Percentiles rank a stretch among this genome's conserved stretches.
phyloP scores from a whole-genome alignment of 1,140 invertebrate genomes.

The Tribolium madens region DNA sequence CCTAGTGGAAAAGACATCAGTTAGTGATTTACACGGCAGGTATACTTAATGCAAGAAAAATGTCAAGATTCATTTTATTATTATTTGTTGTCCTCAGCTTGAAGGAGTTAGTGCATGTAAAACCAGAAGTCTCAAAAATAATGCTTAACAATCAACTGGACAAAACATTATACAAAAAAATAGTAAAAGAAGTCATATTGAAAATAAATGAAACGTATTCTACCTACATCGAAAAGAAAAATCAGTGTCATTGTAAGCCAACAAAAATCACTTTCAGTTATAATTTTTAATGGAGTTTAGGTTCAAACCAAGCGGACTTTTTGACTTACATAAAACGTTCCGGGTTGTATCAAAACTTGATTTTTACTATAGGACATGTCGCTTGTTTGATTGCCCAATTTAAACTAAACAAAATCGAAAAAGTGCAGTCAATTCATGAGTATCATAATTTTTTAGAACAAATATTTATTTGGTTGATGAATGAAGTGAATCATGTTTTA shows the following conservation, averaged over 20 bases:
- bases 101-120: slow-evolving; percentile 31
- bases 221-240: slow-evolving; percentile 40
- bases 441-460: slow-evolving; percentile 55
- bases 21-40: slow-evolving; percentile 54
- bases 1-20: slow-evolving; percentile 43
- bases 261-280: too few relatives aligned
- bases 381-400: slow-evolving; percentile 49
- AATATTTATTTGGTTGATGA: slow-evolving; percentile 53
- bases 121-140: slow-evolving; percentile 17
- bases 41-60: slow-evolving; percentile 33
- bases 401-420: slow-evolving; percentile 47
- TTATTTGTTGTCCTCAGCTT: slow-evolving; percentile 23
- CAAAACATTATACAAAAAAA: slow-evolving; percentile 27
- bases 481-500: slow-evolving; percentile 54
- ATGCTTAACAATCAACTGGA: slow-evolving; percentile 28
- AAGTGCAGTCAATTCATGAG: slow-evolving; percentile 29
- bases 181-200: slow-evolving; percentile 27
- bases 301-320: slow-evolving; percentile 49
- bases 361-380: slow-evolving; percentile 51
- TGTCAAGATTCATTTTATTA: too few relatives aligned
- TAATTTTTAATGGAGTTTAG: neutral
- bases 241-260: slow-evolving; percentile 19
- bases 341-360: slow-evolving; percentile 56
- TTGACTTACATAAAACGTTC: slow-evolving; percentile 53
- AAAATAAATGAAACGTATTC: slow-evolving; percentile 43